Evolutionary conservation across 2,113 vertebrate genomes (phyloP), one percentile per base, ranked within the genome.

Genomic region (Tonatia bakeri): DNA sequence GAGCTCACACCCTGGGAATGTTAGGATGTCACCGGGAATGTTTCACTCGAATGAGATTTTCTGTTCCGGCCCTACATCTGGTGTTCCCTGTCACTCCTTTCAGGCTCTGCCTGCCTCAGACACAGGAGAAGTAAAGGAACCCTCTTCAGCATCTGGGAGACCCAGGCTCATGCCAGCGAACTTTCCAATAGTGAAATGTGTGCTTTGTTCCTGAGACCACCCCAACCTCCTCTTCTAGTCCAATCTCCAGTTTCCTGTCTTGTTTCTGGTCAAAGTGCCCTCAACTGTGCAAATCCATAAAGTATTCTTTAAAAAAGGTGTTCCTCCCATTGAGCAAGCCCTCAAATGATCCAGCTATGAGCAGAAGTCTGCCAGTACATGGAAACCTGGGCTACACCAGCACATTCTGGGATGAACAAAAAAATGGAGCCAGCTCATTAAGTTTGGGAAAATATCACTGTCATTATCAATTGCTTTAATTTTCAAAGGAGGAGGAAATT

Each of bases 401-500:
- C 59, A 92, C n/a, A 96, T 47, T 69, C 19, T 1, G 1, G 67
- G 16, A 75, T 33, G 69, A 61, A 88, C 64, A 72, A 19, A 43
- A 89, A 54, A 86, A 52, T 19, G 22, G 28, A 5, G 67, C 59
- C 52, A 65, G 70, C n/a, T 96, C 72, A 93, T 61, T 19, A 76
- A 24, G 45, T 65, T 92, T 64, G 92, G 45, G 47, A 91, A 96
- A 96, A 91, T 54, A 85, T 5, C 64, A 56, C 40, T 17, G 20
- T 91, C 90, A 80, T 97, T 64, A 86, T 56, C 38, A 52, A 83
- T 52, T 88, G 76, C 94, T 97, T 96, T 76, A 96, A 50, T 95
- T 97, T 94, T 96, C 86, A 95, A 92, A 87, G 80, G 47, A 97
- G 88, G 54, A 79, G 50, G 91, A 86, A 90, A 91, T 82, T 92